Evolutionary conservation across 2,888 invertebrate species (phyloP).

Genomic region (Gastracanthus pulcherrimus): DNA sequence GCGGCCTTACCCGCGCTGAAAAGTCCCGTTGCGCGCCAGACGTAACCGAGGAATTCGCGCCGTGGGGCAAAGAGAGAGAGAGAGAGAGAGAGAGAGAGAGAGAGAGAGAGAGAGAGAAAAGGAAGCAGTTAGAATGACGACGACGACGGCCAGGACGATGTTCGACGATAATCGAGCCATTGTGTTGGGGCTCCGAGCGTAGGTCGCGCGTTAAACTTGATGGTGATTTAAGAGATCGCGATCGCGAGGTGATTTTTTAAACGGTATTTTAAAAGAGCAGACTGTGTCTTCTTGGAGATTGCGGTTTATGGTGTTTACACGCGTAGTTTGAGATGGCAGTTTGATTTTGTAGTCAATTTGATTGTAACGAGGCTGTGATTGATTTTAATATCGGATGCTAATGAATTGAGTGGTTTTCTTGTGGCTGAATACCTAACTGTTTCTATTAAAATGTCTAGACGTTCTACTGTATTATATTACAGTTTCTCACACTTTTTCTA

Average conservation of each 20-base stretch:
- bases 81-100: not conserved
- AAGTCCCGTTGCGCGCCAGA: slow-evolving; percentile 19
- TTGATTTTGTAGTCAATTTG: too few relatives aligned
- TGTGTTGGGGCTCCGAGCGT: slow-evolving; percentile 1
- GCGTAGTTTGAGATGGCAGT: too few relatives aligned
- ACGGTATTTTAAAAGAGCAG: not conserved
- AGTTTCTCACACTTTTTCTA: too few relatives aligned
- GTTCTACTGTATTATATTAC: too few relatives aligned
- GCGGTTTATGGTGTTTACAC: too few relatives aligned
- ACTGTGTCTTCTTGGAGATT: too few relatives aligned
- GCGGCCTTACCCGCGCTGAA: not conserved
- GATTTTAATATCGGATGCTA: not conserved
- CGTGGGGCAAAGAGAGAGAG: not conserved
- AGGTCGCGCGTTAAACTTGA: not conserved
- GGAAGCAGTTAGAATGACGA: slow-evolving; percentile 9
- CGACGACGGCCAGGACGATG: not conserved
- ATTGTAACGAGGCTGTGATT: not conserved
- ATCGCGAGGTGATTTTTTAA: not conserved
- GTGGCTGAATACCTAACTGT: too few relatives aligned
- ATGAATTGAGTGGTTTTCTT: not conserved
- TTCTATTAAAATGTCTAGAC: too few relatives aligned
- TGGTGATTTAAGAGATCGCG: not conserved
- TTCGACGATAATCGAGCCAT: slow-evolving; percentile 28
- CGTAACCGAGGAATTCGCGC: slow-evolving; percentile 23
- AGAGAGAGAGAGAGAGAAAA: not conserved